phyloP scores from a whole-genome alignment of 2,797 vertebrate species.

The Ctenosaura bakeri region DNA sequence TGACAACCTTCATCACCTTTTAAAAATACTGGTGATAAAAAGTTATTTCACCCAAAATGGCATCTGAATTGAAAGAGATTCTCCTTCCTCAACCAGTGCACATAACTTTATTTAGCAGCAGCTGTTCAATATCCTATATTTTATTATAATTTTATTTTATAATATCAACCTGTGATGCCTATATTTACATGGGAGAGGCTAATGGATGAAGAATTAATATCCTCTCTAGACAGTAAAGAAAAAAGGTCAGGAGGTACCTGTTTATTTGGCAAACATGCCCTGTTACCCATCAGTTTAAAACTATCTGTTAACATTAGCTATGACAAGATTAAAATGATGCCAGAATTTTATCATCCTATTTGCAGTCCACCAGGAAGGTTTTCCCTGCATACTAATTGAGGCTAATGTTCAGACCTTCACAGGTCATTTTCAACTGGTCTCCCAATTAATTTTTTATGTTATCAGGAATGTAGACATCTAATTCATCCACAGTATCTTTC shows the following conservation, averaged over 20 bases:
- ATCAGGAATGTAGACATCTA: background rate
- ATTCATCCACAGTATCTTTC: slow-evolving; percentile 16
- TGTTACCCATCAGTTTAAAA: background rate
- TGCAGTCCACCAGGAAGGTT: too few species aligned
- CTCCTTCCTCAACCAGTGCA: background rate
- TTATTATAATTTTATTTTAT: background rate
- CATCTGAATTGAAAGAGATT: background rate
- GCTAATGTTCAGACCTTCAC: background rate
- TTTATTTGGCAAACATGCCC: background rate
- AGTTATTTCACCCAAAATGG: background rate
- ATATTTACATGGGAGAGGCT: background rate
- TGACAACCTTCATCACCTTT: background rate
- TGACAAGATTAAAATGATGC: background rate
- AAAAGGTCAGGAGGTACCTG: background rate
- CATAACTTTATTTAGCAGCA: background rate
- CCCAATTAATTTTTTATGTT: background rate
- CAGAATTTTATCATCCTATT: background rate
- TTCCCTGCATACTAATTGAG: too few species aligned
- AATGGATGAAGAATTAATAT: background rate
- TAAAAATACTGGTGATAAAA: background rate
- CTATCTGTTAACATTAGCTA: background rate
- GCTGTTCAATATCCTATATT: background rate
- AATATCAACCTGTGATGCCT: background rate
- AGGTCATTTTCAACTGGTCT: background rate
- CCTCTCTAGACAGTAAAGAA: background rate